Evolutionary conservation across 2,888 invertebrate species (phyloP), one percentile per base, ranked within the genome.

Genomic region (Urechis unicinctus): DNA sequence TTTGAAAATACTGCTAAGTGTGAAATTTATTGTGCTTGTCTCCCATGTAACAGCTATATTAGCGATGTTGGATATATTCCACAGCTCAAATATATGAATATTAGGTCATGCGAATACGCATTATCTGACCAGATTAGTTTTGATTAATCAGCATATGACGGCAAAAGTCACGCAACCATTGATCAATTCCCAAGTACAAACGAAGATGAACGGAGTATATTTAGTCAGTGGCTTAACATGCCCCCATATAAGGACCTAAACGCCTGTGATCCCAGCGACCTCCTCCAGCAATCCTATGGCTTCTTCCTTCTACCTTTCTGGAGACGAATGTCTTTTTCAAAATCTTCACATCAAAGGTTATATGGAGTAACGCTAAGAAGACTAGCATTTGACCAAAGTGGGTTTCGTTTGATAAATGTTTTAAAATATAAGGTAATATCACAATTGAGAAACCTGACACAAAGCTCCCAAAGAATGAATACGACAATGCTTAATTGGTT

Each of bases 281-380:
- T 57, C 3, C 17, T 46, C 13, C 9, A 41, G 3, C 22, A n/a
- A 3, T 22, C n/a, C 41, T 57, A 54, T 25, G 28, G 6, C 30
- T 50, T 57, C 41, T 57, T 54, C 31, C 29, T 57, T 24, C 53
- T 54, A 9, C 41, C 30, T 5, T 57, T 54, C 54, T 50, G 53
- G 48, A 31, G 57, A 29, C n/a, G 24, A 9, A 24, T 53, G 6
- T 4, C 1, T 44, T 44, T 43, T 21, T 22, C 17, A 9, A 9
- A 17, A 9, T 9, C 9, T 36, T 9, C 9, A 9, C 36, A 36
- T 17, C 9, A 36, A 17, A 36, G 36, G 17, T 13, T 13, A 36
- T 13, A 17, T 36, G 36, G 36, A 13, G 36, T 36, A 13, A 17
- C 9, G 9, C 17, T 36, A 36, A 36, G 36, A 36, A 9, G 17